phyloP scores from a whole-genome alignment of 2,797 vertebrate species.

The Falco berigora region DNA sequence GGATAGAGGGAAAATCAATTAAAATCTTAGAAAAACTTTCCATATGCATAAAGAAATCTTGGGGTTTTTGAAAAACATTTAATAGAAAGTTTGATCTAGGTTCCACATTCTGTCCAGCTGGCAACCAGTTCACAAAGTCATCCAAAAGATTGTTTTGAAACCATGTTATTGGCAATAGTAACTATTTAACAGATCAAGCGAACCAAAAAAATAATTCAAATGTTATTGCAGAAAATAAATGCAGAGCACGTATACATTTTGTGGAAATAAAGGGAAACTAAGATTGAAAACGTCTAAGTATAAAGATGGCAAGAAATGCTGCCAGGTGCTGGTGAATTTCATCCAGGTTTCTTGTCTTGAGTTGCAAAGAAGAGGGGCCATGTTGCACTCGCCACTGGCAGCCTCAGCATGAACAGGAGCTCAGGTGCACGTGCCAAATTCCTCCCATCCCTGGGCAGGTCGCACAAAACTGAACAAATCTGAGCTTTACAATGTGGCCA shows the following conservation, averaged over 20 bases:
- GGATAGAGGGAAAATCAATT: not conserved
- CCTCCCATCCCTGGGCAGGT: not conserved
- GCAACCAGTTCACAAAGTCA: not conserved
- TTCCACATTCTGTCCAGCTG: not conserved
- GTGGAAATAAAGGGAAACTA: not conserved
- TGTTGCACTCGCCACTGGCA: too few species aligned
- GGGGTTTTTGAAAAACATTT: not conserved
- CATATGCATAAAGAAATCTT: not conserved
- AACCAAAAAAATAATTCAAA: not conserved
- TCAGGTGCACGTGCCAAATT: not conserved
- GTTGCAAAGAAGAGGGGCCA: accelerated
- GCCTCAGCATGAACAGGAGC: not conserved
- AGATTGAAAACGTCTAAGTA: not conserved
- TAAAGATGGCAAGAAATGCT: not conserved
- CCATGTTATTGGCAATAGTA: not conserved
- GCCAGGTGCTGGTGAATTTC: not conserved
- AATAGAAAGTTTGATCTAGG: not conserved
- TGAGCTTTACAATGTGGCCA: not conserved
- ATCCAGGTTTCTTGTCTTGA: not conserved
- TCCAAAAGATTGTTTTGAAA: not conserved
- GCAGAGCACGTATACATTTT: accelerated
- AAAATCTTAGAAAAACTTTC: not conserved
- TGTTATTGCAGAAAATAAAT: not conserved
- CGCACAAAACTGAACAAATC: not conserved
- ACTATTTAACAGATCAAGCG: not conserved